Evolutionary conservation across 2,113 vertebrate genomes (phyloP).

Genomic region (Thoracochromis brauschi): DNA sequence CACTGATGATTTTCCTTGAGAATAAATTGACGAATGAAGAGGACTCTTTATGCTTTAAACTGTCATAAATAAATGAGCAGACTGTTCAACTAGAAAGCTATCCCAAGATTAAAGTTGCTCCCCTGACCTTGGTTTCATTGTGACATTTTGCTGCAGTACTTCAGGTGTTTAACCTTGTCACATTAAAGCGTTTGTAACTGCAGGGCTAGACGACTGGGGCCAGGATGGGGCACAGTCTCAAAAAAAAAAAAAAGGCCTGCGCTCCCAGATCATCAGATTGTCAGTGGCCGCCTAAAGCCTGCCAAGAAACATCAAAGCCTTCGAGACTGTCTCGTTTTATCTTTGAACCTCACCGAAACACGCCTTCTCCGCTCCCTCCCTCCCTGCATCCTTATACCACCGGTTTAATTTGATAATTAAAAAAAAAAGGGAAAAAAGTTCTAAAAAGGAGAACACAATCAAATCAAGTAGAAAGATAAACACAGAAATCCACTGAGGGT

Average conservation of each 20-base stretch:
- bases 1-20: not conserved
- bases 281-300: slow-evolving; percentile 57
- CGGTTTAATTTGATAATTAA: not conserved
- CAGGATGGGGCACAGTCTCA: slow-evolving; percentile 14
- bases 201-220: slow-evolving; percentile 44
- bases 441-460: not conserved
- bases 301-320: slow-evolving; percentile 70
- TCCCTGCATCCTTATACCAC: not conserved
- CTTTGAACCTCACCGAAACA: slow-evolving; percentile 59
- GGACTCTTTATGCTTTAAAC: not conserved
- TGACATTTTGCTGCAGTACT: slow-evolving; percentile 38
- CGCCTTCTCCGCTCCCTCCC: slow-evolving; percentile 5
- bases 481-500: not conserved
- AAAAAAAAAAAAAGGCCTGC: not conserved
- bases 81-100: not conserved
- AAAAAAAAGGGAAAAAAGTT: not conserved
- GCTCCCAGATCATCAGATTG: slow-evolving; percentile 58
- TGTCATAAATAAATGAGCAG: not conserved
- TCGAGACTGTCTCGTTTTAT: slow-evolving; percentile 32
- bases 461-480: not conserved
- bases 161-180: slow-evolving; percentile 66
- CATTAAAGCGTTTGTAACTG: slow-evolving; percentile 63
- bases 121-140: slow-evolving; percentile 19
- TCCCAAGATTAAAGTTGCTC: slow-evolving; percentile 15
- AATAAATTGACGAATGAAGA: not conserved